These are phyloP conservation scores for Rhopilema esculentum DNA, from an alignment of 30 jellyfish, hydroid and myxozoan species.

Conservation along the genomic window DNA sequence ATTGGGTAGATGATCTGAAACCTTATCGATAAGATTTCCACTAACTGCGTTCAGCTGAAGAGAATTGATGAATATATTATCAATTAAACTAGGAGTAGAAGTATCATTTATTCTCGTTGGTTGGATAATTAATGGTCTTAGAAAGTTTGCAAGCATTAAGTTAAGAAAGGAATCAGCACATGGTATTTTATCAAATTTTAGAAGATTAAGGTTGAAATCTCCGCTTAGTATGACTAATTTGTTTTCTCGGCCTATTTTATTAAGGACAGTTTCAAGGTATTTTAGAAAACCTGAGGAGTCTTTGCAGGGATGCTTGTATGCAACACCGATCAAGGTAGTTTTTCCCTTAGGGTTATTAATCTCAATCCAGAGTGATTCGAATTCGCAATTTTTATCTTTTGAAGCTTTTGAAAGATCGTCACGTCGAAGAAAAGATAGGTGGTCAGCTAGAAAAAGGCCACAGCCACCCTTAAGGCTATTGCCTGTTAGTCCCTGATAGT, in stretches of 20 bases:
- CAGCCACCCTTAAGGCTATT: conserved; percentile 24
- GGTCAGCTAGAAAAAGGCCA: conserved; percentile 20
- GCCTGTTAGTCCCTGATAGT: conserved; percentile 15
- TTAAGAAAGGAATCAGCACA: conserved; percentile 21
- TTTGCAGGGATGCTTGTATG: conserved; percentile 23
- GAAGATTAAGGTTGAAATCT: conserved; percentile 20
- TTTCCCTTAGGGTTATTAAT: not conserved
- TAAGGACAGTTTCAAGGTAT: conserved; percentile 1
- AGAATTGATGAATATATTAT: conserved; percentile 18
- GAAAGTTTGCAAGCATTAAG: conserved; percentile 21
- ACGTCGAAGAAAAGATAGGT: conserved; percentile 6
- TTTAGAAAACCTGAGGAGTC: not conserved
- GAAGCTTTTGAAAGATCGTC: conserved; percentile 10
- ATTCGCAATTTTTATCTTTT: not conserved
- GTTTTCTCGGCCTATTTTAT: conserved; percentile 1
- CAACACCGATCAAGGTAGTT: conserved; percentile 17
- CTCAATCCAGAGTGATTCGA: conserved; percentile 16
- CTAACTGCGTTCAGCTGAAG: not conserved
- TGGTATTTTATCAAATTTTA: conserved; percentile 24
- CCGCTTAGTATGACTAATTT: not conserved
- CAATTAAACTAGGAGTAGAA: conserved; percentile 9
- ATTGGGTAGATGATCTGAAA: conserved; percentile 14
- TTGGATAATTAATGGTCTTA: conserved; percentile 7
- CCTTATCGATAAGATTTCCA: conserved; percentile 14
- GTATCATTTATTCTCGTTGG: conserved; percentile 8